Conservation (phyloP, 2,797 vertebrate species). For the Anableps anableps region DNA sequence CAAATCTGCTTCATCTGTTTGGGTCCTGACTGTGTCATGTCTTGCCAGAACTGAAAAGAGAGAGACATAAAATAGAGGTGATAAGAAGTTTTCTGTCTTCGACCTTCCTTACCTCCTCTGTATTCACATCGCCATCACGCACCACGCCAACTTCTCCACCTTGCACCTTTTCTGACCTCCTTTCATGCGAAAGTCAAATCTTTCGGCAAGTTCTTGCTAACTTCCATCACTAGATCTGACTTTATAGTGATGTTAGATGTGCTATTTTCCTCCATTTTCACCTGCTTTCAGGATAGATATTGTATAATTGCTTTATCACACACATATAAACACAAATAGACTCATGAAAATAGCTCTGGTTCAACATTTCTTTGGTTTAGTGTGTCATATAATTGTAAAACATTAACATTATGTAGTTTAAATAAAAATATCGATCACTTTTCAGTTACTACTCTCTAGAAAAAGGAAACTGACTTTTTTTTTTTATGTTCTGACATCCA, state of each 20-base stretch:
- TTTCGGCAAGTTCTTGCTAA: not conserved
- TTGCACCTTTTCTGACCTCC: constrained; percentile 12
- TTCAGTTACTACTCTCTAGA: not conserved
- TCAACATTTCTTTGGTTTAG: not conserved
- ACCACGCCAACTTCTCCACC: not conserved
- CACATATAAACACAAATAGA: not conserved
- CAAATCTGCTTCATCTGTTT: not conserved
- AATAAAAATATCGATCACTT: not conserved
- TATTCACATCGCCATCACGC: constrained; percentile 8
- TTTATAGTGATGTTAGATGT: not conserved
- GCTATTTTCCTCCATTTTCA: not conserved
- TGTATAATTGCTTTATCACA: not conserved
- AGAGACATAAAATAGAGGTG: not conserved
- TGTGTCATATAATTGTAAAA: not conserved
- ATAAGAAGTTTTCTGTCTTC: not conserved
- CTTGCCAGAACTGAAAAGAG: constrained; percentile 9
- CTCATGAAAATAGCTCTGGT: not conserved
- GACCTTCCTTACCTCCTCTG: constrained; percentile 20
- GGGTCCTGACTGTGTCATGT: not conserved
- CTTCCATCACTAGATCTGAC: not conserved
- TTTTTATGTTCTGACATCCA: not conserved
- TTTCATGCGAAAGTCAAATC: constrained; percentile 1
- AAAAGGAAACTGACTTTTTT: not conserved
- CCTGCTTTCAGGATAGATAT: not conserved
- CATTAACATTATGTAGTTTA: not conserved